A percentile compares a stretch with the other conserved stretches of the same genome.
Evolutionary conservation across 2,797 vertebrate species (phyloP).

Genomic region (Rhynchotus rufescens): DNA sequence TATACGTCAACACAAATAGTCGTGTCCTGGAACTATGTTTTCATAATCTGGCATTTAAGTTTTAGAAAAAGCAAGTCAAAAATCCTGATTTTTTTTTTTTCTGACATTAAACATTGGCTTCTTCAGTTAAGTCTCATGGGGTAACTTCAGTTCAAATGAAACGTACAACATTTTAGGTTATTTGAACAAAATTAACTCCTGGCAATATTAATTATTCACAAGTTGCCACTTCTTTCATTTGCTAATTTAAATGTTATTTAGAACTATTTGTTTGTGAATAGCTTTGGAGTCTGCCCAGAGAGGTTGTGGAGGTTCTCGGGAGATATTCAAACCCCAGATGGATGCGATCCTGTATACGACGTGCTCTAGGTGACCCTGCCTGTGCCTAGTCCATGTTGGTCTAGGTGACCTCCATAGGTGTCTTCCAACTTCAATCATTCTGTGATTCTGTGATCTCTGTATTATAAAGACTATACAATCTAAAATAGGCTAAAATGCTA

Average conservation of each 20-base stretch:
- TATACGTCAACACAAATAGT: conserved; percentile 18
- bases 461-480: not conserved
- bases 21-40: not conserved
- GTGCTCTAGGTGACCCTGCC: too few relatives aligned
- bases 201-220: conserved; percentile 17
- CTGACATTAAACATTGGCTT: not conserved
- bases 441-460: not conserved
- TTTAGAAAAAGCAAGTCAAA: conserved; percentile 18
- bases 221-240: not conserved
- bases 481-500: not conserved
- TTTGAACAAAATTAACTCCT: conserved; percentile 9
- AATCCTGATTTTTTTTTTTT: not conserved
- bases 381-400: too few relatives aligned
- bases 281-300: not conserved
- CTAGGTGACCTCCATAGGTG: too few relatives aligned
- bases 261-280: conserved; percentile 11
- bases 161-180: not conserved
- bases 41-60: conserved; percentile 18
- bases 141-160: not conserved
- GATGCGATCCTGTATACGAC: too few relatives aligned
- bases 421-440: too few relatives aligned
- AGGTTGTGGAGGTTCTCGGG: too few relatives aligned
- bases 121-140: not conserved
- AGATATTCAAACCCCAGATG: too few relatives aligned
- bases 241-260: conserved; percentile 11